Conservation (phyloP, 2,797 vertebrate genomes). For the Gorsachius magnificus region DNA sequence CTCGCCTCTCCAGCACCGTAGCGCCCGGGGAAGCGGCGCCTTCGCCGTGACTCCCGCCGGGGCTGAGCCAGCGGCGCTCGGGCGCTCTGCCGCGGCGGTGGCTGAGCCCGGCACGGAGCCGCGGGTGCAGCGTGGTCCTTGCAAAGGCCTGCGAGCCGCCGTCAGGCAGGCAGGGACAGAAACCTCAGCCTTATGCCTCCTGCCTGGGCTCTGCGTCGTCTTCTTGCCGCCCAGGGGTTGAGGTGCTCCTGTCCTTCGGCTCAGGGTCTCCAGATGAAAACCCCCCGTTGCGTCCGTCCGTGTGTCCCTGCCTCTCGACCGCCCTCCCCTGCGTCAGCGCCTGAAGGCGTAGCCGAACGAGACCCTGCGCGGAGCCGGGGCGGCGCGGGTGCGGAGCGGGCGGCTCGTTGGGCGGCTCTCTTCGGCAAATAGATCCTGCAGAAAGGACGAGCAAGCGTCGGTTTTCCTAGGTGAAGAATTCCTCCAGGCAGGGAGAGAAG, state of each 20-base stretch:
- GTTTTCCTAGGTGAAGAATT: too few species aligned
- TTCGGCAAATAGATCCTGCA: neutral
- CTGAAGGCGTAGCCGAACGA: accelerated
- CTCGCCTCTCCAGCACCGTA: too few species aligned
- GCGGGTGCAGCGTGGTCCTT: too few species aligned
- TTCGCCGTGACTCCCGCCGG: neutral
- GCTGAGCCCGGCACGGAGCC: too few species aligned
- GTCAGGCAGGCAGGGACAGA: neutral
- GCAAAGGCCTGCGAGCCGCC: neutral
- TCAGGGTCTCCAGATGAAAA: neutral
- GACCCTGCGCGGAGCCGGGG: accelerated
- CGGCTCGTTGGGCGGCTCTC: neutral
- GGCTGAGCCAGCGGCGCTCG: neutral
- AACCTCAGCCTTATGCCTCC: neutral
- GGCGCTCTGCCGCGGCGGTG: accelerated
- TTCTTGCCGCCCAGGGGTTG: accelerated
- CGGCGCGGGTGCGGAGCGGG: accelerated
- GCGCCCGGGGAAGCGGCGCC: neutral
- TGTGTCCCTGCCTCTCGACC: neutral
- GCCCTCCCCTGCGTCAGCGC: neutral
- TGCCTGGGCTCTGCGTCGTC: neutral
- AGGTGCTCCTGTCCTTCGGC: neutral
- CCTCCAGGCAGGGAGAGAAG: neutral
- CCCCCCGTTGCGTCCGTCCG: accelerated
- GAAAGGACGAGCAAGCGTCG: neutral